These are phyloP conservation scores for Pocillopora grandis DNA, from an alignment of 92 coral and sea anemone species.

Conservation along the genomic window DNA sequence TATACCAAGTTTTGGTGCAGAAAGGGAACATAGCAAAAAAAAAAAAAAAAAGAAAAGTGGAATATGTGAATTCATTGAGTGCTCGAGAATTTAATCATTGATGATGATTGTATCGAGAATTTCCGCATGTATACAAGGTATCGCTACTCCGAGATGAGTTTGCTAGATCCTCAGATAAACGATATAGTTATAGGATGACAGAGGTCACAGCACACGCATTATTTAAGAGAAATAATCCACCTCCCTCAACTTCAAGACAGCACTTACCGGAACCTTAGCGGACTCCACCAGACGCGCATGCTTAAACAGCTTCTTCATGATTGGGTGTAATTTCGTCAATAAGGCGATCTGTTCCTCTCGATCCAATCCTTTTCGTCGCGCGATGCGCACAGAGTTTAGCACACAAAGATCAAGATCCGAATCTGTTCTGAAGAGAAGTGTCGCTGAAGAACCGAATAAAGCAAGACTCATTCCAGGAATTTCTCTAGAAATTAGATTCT, in stretches of 20 bases:
- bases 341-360: slow-evolving; percentile 54
- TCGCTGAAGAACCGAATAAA: slow-evolving; percentile 94
- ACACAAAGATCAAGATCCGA: slow-evolving; percentile 94
- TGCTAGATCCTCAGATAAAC: no score
- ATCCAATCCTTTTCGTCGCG: slow-evolving; percentile 22
- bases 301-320: slow-evolving; percentile 46
- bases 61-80: no score
- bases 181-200: neutral
- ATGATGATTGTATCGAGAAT: no score
- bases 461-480: slow-evolving; percentile 39
- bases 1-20: no score
- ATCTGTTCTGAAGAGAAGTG: slow-evolving; percentile 81
- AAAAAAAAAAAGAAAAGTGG: no score
- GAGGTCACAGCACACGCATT: neutral
- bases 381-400: slow-evolving; percentile 30
- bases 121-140: no score
- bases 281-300: slow-evolving; percentile 52
- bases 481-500: slow-evolving; percentile 30
- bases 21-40: no score
- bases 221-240: neutral
- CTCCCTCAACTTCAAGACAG: neutral
- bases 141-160: no score
- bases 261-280: slow-evolving; percentile 71
- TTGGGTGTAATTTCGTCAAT: slow-evolving; percentile 41
- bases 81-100: no score